These are phyloP conservation scores for Benitochromis conjunctus DNA, from an alignment of 2,113 vertebrate species.

Conservation along the genomic window DNA sequence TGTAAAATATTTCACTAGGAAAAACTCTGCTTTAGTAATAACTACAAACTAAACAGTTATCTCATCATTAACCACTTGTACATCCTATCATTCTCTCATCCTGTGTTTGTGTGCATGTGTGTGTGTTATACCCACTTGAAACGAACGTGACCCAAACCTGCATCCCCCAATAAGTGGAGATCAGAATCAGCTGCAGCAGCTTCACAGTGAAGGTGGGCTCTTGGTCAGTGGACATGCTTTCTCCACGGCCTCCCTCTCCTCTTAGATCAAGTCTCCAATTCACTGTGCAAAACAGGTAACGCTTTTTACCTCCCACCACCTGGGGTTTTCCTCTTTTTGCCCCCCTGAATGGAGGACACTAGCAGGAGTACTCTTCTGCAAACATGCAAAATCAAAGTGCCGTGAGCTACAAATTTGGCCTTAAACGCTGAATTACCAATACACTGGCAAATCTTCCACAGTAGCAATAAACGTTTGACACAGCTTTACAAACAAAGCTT, in stretches of 20 bases:
- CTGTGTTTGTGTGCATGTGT: neutral
- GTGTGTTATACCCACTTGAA: constrained; percentile 62
- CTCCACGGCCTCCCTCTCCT: neutral
- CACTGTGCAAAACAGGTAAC: neutral
- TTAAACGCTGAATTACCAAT: neutral
- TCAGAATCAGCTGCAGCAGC: constrained; percentile 77
- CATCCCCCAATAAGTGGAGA: constrained; percentile 84
- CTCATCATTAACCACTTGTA: neutral
- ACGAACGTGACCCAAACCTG: constrained; percentile 83
- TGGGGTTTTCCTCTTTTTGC: fast-evolving
- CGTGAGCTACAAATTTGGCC: neutral
- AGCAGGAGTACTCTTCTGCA: neutral
- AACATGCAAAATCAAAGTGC: neutral
- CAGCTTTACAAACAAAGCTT: neutral
- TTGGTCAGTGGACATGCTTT: constrained; percentile 65
- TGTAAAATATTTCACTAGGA: neutral
- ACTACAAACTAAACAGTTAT: neutral
- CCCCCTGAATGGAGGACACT: neutral
- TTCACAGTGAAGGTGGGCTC: constrained; percentile 71
- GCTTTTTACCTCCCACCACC: neutral
- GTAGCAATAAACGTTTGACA: neutral
- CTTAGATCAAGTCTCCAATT: neutral
- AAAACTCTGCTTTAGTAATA: neutral
- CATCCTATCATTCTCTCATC: neutral
- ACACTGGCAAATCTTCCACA: neutral